phyloP scores from a whole-genome alignment of 2,113 vertebrate species.

The Menura novaehollandiae region DNA sequence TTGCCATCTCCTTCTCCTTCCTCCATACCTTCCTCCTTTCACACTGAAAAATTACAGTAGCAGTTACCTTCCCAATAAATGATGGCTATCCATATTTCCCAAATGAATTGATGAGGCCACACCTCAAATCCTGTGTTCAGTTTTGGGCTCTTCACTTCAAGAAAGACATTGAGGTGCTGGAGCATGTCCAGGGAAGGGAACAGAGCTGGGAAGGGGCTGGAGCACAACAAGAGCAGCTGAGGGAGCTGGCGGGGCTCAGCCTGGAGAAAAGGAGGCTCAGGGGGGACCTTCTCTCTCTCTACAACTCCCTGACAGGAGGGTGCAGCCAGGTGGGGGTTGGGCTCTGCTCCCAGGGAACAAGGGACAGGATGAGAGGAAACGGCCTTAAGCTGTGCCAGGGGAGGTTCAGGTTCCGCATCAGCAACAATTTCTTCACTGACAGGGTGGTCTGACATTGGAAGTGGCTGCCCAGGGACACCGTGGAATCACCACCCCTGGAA shows the following conservation, averaged over 20 bases:
- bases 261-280: background rate
- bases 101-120: background rate
- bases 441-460: background rate
- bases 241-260: background rate
- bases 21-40: too few species aligned
- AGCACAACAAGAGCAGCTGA: background rate
- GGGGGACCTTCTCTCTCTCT: rapidly evolving
- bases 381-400: background rate
- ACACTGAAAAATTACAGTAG: background rate
- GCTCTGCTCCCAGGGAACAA: background rate
- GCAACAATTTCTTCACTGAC: background rate
- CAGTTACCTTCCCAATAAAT: background rate
- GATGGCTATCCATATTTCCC: background rate
- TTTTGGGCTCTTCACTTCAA: background rate
- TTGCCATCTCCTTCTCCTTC: background rate
- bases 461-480: too few species aligned
- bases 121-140: background rate
- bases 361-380: background rate
- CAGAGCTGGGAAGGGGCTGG: background rate
- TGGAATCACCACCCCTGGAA: background rate
- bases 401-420: background rate
- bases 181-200: background rate
- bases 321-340: rapidly evolving
- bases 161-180: background rate
- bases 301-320: background rate